Conservation (phyloP, 2,888 invertebrate genomes). For the Conomelus anceps region DNA sequence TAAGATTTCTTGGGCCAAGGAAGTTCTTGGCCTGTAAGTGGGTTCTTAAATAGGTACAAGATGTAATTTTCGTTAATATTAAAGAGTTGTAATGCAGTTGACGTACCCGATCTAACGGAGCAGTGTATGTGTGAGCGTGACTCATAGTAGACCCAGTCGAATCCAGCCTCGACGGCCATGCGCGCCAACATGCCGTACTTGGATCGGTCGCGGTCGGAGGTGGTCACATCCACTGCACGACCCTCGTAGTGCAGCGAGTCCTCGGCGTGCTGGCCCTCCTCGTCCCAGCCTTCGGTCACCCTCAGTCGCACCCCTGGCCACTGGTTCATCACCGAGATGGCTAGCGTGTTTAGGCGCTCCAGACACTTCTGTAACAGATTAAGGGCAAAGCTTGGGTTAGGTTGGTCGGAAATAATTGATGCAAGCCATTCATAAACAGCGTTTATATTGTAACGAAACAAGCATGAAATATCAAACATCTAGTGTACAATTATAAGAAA, state of each 20-base stretch:
- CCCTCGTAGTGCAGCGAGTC: conserved; percentile 95
- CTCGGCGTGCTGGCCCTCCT: conserved; percentile 66
- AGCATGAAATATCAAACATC: neutral
- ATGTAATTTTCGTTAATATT: neutral
- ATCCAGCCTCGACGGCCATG: conserved; percentile 92
- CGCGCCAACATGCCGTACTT: conserved; percentile 95
- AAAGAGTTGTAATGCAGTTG: neutral
- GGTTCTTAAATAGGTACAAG: no score
- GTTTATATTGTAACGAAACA: neutral
- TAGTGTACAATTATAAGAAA: no score
- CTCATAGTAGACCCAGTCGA: conserved; percentile 98
- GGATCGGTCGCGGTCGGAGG: conserved; percentile 84
- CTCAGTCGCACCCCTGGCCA: conserved; percentile 92
- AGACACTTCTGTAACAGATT: conserved; percentile 79
- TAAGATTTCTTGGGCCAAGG: no score
- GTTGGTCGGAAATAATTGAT: neutral
- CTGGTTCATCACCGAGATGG: conserved; percentile 95
- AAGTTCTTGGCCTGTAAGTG: no score
- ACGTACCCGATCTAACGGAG: conserved; percentile 92
- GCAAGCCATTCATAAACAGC: neutral
- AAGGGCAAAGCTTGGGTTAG: neutral
- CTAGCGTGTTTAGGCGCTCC: conserved; percentile 88
- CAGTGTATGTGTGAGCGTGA: conserved; percentile 92
- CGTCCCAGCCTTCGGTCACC: conserved; percentile 95
- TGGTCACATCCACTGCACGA: conserved; percentile 91